Base-by-base conservation (phyloP, 2,797 vertebrate species). In the Gymnoscopelus microlampas region DNA sequence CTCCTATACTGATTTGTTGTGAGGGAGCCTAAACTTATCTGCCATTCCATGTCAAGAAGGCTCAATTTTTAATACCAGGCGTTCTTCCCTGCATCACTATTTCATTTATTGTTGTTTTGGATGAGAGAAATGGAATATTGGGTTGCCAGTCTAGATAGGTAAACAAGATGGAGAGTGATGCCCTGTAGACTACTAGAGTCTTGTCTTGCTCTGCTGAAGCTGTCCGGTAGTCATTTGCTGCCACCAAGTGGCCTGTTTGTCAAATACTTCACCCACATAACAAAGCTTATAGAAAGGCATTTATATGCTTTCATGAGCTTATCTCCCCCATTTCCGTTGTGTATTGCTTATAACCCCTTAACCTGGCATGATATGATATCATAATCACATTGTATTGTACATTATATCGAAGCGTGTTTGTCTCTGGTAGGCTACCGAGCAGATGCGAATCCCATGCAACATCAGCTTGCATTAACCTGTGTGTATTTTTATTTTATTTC, bases 81-180 rank as follows among this genome's bases (percentile, higher is more conserved):
- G 51, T 81, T 72, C 61, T 14, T 77, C 73, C 66, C 32, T 35
- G 19, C 62, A 67, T 68, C 24, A 58, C 63, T 63, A 50, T 80
- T 83, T 85, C 14, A 75, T 82, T 81, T 68, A 26, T 66, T 71
- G 56, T 26, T 44, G 23, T 72, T 19, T 62, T 70, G 77, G 64
- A 55, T 63, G 62, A 59, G 69, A 79, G 47, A 63, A 83, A 80
- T 63, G 57, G 58, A 83, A 79, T 70, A 66, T 39, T 67, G 64
- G 66, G 59, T 60, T 70, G 59, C 68, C 7, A 3, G 56, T 60
- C 54, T 67, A n/a, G 50, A 19, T 57, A 73, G 69, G 62, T 84
- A 88, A 87, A 77, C 80, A 88, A 88, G 81, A 87, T 84, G 72
- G 82, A 87, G 84, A 82, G 68, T n/a, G 71, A 81, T 69, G 68